Conservation (phyloP, 1,140 invertebrate species). For the Pantala flavescens region DNA sequence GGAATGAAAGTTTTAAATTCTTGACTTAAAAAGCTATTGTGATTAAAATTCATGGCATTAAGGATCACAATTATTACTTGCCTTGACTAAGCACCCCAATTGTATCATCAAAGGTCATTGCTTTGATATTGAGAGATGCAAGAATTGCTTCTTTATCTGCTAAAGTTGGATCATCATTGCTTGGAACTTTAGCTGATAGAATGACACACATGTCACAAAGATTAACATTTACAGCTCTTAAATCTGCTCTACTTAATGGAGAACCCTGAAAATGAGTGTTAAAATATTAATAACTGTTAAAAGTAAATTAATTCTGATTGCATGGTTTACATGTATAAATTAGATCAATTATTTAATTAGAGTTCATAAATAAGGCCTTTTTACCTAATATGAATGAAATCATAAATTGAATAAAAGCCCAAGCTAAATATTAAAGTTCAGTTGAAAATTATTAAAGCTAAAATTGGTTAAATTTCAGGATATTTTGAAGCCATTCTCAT, state of each 20-base stretch:
- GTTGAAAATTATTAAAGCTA: too few species aligned
- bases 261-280: slow-evolving; percentile 60
- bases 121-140: slow-evolving; percentile 98
- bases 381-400: too few species aligned
- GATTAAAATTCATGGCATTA: too few species aligned
- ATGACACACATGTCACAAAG: slow-evolving; percentile 99
- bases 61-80: slow-evolving; percentile 23
- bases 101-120: slow-evolving; percentile 98
- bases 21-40: background rate
- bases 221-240: slow-evolving; percentile 98
- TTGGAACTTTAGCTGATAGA: slow-evolving; percentile 91
- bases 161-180: slow-evolving; percentile 97
- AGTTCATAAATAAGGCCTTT: too few species aligned
- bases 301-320: too few species aligned
- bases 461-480: too few species aligned
- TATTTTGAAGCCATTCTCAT: too few species aligned
- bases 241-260: slow-evolving; percentile 93
- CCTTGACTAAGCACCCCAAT: slow-evolving; percentile 81
- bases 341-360: too few species aligned
- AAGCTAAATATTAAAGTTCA: too few species aligned
- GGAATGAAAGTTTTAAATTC: slow-evolving; percentile 15
- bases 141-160: slow-evolving; percentile 99
- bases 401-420: too few species aligned
- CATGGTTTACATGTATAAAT: too few species aligned
- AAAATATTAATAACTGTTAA: too few species aligned